These are phyloP conservation scores for Larimichthys polyactis DNA, from an alignment of 2,113 vertebrate species.

Conservation along the genomic window DNA sequence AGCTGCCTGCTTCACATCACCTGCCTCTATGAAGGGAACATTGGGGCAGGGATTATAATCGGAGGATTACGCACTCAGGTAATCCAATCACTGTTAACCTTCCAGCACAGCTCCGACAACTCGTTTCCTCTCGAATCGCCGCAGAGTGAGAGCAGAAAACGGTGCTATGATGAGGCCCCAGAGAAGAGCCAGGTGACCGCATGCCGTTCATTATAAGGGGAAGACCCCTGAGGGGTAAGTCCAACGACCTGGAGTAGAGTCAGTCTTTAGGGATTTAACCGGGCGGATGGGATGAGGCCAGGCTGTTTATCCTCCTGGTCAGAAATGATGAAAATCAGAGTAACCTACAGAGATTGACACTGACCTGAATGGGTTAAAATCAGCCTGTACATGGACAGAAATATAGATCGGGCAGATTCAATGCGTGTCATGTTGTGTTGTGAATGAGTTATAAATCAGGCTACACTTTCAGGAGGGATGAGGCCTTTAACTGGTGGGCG, in stretches of 20 bases:
- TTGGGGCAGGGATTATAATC: constrained; percentile 91
- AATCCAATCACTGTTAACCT: constrained; percentile 89
- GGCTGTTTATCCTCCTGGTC: constrained; percentile 13
- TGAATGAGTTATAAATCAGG: neutral
- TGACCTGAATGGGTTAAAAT: neutral
- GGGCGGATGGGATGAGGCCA: neutral
- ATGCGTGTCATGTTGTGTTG: neutral
- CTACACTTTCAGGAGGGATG: neutral
- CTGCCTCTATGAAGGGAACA: constrained; percentile 80
- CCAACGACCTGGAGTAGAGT: neutral
- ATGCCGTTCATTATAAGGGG: constrained; percentile 82
- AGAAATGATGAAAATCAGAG: constrained; percentile 8
- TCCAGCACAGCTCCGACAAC: constrained; percentile 64
- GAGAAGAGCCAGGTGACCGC: constrained; percentile 76
- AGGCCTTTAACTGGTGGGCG: neutral
- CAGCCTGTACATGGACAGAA: neutral
- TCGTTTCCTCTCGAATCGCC: constrained; percentile 61
- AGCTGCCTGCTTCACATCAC: constrained; percentile 47
- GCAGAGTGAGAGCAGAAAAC: constrained; percentile 64
- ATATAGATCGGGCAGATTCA: neutral
- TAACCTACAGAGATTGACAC: neutral
- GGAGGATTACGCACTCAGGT: constrained; percentile 89
- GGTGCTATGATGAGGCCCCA: constrained; percentile 70
- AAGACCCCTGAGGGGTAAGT: constrained; percentile 80
- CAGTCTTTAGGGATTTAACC: constrained; percentile 9